A percentile compares a stretch with the other conserved stretches of the same genome.
phyloP scores from a whole-genome alignment of 2,888 invertebrate genomes.

The Xylocampa areola region DNA sequence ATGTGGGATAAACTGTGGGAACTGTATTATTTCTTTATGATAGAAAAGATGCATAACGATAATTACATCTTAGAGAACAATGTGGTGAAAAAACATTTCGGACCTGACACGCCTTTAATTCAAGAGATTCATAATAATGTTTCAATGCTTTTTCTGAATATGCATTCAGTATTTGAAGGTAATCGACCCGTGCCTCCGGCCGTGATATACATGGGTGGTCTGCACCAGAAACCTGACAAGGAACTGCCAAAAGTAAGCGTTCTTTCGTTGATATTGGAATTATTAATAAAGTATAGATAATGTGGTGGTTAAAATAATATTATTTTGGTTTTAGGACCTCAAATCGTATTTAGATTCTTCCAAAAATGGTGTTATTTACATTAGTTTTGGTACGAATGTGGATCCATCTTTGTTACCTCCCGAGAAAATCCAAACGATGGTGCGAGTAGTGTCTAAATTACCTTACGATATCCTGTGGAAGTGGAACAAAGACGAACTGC shows the following conservation, averaged over 20 bases:
- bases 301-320: no score
- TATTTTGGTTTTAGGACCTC: slow-evolving; percentile 64
- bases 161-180: background rate
- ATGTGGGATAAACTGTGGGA: slow-evolving; percentile 50
- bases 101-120: slow-evolving; percentile 27
- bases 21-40: slow-evolving; percentile 22
- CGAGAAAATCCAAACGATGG: slow-evolving; percentile 62
- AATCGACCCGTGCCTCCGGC: background rate
- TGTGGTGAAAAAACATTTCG: slow-evolving; percentile 26
- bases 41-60: slow-evolving; percentile 6
- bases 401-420: slow-evolving; percentile 64
- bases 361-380: slow-evolving; percentile 72
- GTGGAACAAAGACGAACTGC: slow-evolving; percentile 70
- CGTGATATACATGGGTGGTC: background rate
- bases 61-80: slow-evolving; percentile 10
- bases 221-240: background rate
- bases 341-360: slow-evolving; percentile 72
- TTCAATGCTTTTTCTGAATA: background rate
- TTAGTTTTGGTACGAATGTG: slow-evolving; percentile 77
- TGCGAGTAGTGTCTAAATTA: slow-evolving; percentile 71
- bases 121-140: slow-evolving; percentile 10
- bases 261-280: no score
- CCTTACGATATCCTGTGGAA: slow-evolving; percentile 81
- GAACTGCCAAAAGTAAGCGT: no score
- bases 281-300: no score